Conservation (phyloP, 2,888 invertebrate genomes). For the Venustoraphidia nigricollis region DNA sequence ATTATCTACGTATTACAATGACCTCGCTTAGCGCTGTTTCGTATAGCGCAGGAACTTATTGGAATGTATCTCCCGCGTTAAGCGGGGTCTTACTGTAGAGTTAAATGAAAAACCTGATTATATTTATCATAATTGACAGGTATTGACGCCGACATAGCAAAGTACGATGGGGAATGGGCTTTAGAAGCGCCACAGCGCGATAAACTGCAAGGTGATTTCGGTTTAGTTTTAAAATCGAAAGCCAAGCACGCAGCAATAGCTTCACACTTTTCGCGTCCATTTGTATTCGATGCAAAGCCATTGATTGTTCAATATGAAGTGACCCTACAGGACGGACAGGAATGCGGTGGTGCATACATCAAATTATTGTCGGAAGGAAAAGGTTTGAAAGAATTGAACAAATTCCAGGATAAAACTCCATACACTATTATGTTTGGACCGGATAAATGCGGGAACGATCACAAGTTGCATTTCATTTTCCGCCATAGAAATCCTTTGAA, state of each 20-base stretch:
- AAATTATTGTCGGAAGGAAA: conserved; percentile 72
- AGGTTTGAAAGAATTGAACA: conserved; percentile 52
- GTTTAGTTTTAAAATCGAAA: conserved; percentile 80
- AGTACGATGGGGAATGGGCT: conserved; percentile 80
- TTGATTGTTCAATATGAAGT: conserved; percentile 88
- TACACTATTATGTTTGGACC: conserved; percentile 99
- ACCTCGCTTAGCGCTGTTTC: no score
- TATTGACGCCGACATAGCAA: conserved; percentile 75
- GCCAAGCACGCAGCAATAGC: conserved; percentile 95
- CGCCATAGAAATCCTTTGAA: conserved; percentile 88
- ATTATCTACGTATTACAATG: no score
- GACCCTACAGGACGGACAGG: conserved; percentile 88
- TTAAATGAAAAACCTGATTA: no score
- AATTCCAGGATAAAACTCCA: conserved; percentile 89
- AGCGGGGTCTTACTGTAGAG: no score
- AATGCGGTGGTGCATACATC: conserved; percentile 96
- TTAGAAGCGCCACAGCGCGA: conserved; percentile 63
- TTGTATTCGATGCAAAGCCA: conserved; percentile 69
- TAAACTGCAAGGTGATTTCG: conserved; percentile 69
- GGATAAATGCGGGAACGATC: conserved; percentile 95
- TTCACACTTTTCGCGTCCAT: conserved; percentile 57
- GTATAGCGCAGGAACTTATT: no score
- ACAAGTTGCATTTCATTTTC: conserved; percentile 88
- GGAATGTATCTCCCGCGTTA: no score
- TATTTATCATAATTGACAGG: conserved; percentile 16